These are phyloP conservation scores for Toxonevra muliebris DNA, from an alignment of 2,888 invertebrate genomes.

Conservation along the genomic window DNA sequence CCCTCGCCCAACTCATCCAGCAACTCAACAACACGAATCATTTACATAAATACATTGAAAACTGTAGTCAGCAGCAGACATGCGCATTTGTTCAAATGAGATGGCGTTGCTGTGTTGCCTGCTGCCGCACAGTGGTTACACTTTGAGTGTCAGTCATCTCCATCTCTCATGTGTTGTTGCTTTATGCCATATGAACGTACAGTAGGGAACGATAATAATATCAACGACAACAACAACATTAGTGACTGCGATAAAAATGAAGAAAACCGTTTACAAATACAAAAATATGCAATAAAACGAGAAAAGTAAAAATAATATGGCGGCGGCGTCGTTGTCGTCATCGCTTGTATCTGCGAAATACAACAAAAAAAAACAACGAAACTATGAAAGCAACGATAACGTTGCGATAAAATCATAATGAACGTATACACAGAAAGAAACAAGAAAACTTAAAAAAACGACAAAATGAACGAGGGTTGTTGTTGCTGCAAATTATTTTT, in stretches of 20 bases:
- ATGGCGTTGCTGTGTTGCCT: slow-evolving; percentile 26
- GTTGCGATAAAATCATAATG: not conserved
- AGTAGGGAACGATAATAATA: slow-evolving; percentile 3
- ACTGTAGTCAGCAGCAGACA: not conserved
- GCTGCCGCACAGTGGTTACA: not conserved
- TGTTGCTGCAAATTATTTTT: slow-evolving; percentile 22
- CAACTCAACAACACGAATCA: too few relatives aligned
- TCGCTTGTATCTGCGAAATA: not conserved
- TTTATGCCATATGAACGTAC: slow-evolving; percentile 1
- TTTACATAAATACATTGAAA: not conserved
- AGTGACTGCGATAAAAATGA: not conserved
- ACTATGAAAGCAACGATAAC: not conserved
- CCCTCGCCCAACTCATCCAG: too few relatives aligned
- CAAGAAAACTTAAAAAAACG: slow-evolving; percentile 1
- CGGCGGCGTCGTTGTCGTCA: not conserved
- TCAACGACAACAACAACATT: not conserved
- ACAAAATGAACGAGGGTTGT: slow-evolving; percentile 31
- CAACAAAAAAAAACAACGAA: slow-evolving; percentile 2
- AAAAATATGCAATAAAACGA: slow-evolving; percentile 12
- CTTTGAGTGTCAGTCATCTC: slow-evolving; percentile 8
- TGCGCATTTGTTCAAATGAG: slow-evolving; percentile 40
- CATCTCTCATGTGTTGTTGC: slow-evolving; percentile 13
- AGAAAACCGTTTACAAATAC: too few relatives aligned
- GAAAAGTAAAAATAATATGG: slow-evolving; percentile 29
- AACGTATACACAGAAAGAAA: slow-evolving; percentile 33